These are phyloP conservation scores for Lepilemur septentrionalis DNA, from an alignment of 2,797 vertebrate genomes.

Conservation along the genomic window DNA sequence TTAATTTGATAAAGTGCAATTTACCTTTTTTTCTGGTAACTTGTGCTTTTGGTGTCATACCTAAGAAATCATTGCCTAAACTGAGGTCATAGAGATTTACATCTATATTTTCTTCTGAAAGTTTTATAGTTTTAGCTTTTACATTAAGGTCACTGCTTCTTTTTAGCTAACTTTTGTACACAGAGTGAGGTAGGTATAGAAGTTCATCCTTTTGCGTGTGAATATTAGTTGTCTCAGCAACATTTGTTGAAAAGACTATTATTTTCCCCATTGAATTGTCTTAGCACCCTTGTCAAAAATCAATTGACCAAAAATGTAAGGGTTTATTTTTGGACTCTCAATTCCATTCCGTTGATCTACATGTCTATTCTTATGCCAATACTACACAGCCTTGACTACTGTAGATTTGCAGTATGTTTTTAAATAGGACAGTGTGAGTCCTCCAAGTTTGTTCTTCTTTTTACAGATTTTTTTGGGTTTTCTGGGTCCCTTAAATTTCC, in stretches of 20 bases:
- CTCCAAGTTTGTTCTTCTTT: not conserved
- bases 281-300: constrained; percentile 8
- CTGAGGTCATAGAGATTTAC: not conserved
- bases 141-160: not conserved
- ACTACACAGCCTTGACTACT: not conserved
- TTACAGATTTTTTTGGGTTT: not conserved
- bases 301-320: not conserved
- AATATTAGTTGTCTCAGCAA: not conserved
- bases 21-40: not conserved
- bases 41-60: not conserved
- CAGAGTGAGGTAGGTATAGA: not conserved
- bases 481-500: not conserved
- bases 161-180: not conserved
- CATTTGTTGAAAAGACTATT: not conserved
- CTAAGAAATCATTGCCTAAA: not conserved
- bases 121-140: not conserved
- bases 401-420: not conserved
- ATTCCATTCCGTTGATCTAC: not conserved
- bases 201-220: not conserved
- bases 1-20: not conserved
- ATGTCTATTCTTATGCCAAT: not conserved
- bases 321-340: not conserved
- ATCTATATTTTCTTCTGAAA: not conserved
- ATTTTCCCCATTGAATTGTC: not conserved
- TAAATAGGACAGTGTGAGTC: not conserved